Evolutionary conservation across 1,140 invertebrate genomes (phyloP).

Genomic region (Anoplophora glabripennis): DNA sequence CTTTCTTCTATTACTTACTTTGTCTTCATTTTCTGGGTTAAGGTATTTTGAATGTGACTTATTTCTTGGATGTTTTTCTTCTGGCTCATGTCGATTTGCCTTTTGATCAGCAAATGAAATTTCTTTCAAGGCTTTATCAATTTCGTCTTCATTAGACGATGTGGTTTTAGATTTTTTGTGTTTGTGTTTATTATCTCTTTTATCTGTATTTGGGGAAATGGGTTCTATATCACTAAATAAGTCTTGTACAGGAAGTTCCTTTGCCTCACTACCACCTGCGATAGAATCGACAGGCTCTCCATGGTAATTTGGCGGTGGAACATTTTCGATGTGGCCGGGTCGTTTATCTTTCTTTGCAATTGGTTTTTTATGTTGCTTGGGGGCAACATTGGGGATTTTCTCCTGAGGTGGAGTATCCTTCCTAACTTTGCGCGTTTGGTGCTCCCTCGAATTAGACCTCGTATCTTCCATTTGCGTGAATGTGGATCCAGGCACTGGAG

Average conservation of each 20-base stretch:
- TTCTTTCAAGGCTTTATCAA: constrained; percentile 60
- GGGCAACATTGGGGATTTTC: constrained; percentile 29
- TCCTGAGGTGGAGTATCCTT: constrained; percentile 31
- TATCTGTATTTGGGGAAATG: constrained; percentile 44
- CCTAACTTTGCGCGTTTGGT: constrained; percentile 23
- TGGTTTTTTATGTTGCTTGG: constrained; percentile 37
- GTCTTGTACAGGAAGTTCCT: constrained; percentile 32
- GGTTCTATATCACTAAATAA: constrained; percentile 37
- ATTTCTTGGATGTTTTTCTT: constrained; percentile 36
- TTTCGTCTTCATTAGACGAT: constrained; percentile 53
- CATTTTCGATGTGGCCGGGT: constrained; percentile 33
- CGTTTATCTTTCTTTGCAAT: constrained; percentile 34
- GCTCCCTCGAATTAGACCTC: constrained; percentile 27
- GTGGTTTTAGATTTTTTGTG: constrained; percentile 49
- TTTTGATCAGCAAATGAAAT: constrained; percentile 53
- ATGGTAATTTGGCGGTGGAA: constrained; percentile 31
- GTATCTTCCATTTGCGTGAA: constrained; percentile 40
- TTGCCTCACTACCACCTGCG: constrained; percentile 34
- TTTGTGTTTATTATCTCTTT: constrained; percentile 53
- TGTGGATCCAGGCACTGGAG: constrained; percentile 40
- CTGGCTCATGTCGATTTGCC: constrained; percentile 40
- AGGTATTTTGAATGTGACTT: constrained; percentile 32
- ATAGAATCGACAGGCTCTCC: constrained; percentile 36
- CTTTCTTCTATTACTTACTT: too few relatives aligned
- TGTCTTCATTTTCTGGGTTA: too few relatives aligned